A percentile compares a stretch with the other conserved stretches of the same genome.
These are phyloP conservation scores for Netelia inedita DNA, from an alignment of 2,888 invertebrate species.

Conservation along the genomic window DNA sequence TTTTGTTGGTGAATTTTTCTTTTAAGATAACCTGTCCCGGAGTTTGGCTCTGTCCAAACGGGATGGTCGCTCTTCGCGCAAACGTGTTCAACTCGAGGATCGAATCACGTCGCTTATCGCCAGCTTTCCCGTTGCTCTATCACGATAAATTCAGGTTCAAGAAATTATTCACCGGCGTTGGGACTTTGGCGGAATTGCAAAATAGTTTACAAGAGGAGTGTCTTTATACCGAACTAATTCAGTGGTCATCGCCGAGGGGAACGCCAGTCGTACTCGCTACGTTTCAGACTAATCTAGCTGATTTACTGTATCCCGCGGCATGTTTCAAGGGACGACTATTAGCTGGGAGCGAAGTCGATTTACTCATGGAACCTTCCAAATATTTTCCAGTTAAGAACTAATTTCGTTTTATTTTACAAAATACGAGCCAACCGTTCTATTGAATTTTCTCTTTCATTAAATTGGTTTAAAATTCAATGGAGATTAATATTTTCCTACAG, in stretches of 20 bases:
- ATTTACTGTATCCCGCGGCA: slow-evolving; percentile 89
- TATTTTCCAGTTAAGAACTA: slow-evolving; percentile 86
- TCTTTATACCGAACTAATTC: slow-evolving; percentile 89
- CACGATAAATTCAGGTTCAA: slow-evolving; percentile 91
- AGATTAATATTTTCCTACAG: neutral
- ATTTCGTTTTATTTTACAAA: neutral
- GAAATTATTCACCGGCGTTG: slow-evolving; percentile 86
- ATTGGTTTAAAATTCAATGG: neutral
- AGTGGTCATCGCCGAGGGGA: slow-evolving; percentile 85
- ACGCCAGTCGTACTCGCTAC: slow-evolving; percentile 87
- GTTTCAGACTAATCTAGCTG: slow-evolving; percentile 88
- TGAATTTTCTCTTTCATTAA: too few relatives aligned
- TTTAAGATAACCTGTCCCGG: slow-evolving; percentile 93
- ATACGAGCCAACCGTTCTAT: too few relatives aligned
- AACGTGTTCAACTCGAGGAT: slow-evolving; percentile 89
- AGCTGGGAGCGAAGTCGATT: slow-evolving; percentile 88
- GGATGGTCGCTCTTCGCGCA: slow-evolving; percentile 90
- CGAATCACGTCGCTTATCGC: slow-evolving; percentile 89
- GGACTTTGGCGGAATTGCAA: slow-evolving; percentile 85
- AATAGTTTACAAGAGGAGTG: slow-evolving; percentile 87
- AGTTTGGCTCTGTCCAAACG: slow-evolving; percentile 93
- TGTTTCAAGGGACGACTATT: slow-evolving; percentile 86
- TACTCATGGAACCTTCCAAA: slow-evolving; percentile 89
- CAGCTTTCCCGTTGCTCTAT: slow-evolving; percentile 90
- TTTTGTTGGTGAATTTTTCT: slow-evolving; percentile 8